These are phyloP conservation scores for Hypsopygia costalis DNA, from an alignment of 2,888 invertebrate genomes.

Conservation along the genomic window DNA sequence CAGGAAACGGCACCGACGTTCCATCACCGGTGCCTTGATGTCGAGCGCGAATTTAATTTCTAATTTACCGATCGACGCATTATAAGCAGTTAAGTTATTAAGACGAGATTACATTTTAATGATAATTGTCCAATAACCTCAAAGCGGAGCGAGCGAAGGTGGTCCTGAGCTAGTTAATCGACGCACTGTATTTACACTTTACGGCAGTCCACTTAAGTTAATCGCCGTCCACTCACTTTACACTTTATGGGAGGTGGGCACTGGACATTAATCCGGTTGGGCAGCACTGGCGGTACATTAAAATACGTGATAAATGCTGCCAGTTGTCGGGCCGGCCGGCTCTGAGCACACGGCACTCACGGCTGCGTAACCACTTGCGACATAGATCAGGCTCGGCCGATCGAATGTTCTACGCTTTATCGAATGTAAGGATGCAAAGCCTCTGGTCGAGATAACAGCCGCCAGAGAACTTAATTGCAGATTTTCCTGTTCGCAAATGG, in stretches of 20 bases:
- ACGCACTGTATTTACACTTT: conserved; percentile 24
- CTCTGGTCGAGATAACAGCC: conserved; percentile 2
- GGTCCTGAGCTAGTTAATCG: conserved; percentile 24
- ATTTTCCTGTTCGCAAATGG: conserved; percentile 1
- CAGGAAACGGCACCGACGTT: conserved; percentile 9
- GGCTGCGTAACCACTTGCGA: conserved; percentile 8
- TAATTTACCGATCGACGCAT: conserved; percentile 13
- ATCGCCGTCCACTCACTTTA: conserved; percentile 21
- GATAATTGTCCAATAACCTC: conserved; percentile 26
- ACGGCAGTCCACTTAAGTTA: conserved; percentile 22
- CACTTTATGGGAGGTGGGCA: conserved; percentile 16
- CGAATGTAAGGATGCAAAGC: neutral
- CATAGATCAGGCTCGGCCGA: conserved; percentile 1
- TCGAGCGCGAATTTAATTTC: conserved; percentile 15
- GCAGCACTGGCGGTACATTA: conserved; percentile 12
- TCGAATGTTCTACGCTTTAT: neutral
- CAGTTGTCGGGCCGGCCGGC: conserved; percentile 9
- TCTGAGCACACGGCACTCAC: neutral
- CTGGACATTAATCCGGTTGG: conserved; percentile 15
- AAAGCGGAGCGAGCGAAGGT: conserved; percentile 23
- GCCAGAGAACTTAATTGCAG: conserved; percentile 4
- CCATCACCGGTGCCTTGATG: conserved; percentile 7
- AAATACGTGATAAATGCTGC: conserved; percentile 16
- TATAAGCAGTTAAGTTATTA: conserved; percentile 25
- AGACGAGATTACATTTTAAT: conserved; percentile 27